Evolutionary conservation across 1,140 invertebrate species (phyloP).

Genomic region (Hyles vespertilio): DNA sequence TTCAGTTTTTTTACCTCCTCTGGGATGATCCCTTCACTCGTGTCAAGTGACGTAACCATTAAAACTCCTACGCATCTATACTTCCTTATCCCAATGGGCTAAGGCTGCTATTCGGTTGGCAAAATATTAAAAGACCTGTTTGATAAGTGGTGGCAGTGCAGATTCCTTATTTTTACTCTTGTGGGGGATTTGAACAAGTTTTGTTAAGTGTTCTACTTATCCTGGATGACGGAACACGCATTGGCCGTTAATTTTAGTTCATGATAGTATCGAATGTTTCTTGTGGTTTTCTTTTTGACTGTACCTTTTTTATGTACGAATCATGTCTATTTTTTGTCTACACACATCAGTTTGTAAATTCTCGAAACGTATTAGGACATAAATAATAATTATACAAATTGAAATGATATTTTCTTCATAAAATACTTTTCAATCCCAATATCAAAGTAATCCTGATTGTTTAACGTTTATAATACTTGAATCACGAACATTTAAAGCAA

Average conservation of each 20-base stretch:
- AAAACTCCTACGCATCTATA: constrained; percentile 15
- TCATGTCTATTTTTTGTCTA: too few species aligned
- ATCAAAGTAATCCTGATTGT: too few species aligned
- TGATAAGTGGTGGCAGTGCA: constrained; percentile 27
- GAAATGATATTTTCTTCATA: too few species aligned
- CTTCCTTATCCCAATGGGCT: not conserved
- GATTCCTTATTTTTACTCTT: constrained; percentile 57
- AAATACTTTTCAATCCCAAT: too few species aligned
- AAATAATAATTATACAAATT: too few species aligned
- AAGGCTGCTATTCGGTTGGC: not conserved
- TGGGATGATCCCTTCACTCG: constrained; percentile 33
- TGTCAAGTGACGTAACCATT: constrained; percentile 30
- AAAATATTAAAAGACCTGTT: constrained; percentile 7
- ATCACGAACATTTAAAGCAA: too few species aligned
- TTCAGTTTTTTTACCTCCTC: constrained; percentile 61
- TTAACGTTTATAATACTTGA: too few species aligned
- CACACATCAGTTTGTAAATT: too few species aligned
- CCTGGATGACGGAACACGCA: constrained; percentile 39
- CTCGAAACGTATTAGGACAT: too few species aligned
- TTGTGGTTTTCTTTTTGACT: not conserved
- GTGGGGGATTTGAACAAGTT: constrained; percentile 50
- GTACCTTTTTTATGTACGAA: too few species aligned
- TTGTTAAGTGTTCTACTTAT: constrained; percentile 52
- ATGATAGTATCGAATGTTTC: not conserved
- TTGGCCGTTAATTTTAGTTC: not conserved